A percentile compares a stretch with the other conserved stretches of the same genome.
Conservation (phyloP, 1,140 invertebrate genomes). For the Acyrthosiphon pisum region DNA sequence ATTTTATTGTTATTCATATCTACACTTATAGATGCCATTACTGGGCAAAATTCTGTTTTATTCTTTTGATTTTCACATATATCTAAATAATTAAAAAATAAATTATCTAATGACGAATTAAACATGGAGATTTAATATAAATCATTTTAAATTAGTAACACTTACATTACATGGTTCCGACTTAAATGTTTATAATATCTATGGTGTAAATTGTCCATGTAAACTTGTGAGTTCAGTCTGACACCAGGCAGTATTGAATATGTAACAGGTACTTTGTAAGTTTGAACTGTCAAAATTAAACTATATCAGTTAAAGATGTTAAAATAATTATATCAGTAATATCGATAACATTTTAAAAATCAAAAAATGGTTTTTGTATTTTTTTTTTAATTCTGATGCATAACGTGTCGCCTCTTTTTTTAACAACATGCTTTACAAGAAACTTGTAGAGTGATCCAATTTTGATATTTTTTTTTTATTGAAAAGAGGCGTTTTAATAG, state of each 20-base stretch:
- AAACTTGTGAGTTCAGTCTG: background rate
- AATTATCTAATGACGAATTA: background rate
- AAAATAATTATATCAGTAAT: background rate
- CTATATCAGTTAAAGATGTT: no score
- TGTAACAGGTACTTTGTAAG: background rate
- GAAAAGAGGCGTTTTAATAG: no score
- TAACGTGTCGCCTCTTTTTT: no score
- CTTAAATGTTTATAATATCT: background rate
- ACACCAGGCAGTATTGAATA: conserved; percentile 6
- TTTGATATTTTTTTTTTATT: no score
- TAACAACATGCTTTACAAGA: no score
- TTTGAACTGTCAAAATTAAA: background rate
- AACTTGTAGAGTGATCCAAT: no score
- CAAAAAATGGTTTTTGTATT: no score
- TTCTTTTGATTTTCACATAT: conserved; percentile 10
- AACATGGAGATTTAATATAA: background rate
- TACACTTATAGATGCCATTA: conserved; percentile 13
- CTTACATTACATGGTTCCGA: background rate
- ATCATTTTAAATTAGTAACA: background rate
- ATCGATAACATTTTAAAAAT: background rate
- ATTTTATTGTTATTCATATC: background rate
- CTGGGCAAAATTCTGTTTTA: background rate
- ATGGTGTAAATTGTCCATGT: background rate
- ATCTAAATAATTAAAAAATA: background rate
- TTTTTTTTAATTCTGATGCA: no score